A percentile compares a stretch with the other conserved stretches of the same genome.
phyloP scores from a whole-genome alignment of 2,888 invertebrate genomes.

The Incurvaria masculella region DNA sequence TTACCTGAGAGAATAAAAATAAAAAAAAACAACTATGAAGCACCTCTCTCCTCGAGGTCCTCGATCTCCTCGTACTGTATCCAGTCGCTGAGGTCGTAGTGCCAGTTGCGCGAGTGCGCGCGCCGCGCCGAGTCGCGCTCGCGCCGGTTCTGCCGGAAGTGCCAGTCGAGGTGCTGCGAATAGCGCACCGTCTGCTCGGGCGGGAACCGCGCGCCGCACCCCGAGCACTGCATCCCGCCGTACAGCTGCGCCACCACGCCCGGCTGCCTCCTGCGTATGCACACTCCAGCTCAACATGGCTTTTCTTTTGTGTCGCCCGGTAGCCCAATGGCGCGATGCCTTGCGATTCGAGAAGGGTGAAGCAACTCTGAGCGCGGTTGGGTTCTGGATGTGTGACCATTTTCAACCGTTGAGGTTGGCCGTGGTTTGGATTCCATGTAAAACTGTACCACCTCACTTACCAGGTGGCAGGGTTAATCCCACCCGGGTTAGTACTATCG shows the following conservation, averaged over 20 bases:
- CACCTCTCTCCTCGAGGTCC: conserved; percentile 84
- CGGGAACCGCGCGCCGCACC: conserved; percentile 93
- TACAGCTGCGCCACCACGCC: conserved; percentile 70
- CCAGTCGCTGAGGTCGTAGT: conserved; percentile 89
- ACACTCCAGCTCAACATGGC: not conserved
- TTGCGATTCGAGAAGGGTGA: no score
- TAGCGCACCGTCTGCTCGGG: conserved; percentile 87
- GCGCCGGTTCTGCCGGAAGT: conserved; percentile 90
- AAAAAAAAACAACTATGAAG: no score
- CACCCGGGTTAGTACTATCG: no score
- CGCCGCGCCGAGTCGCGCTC: conserved; percentile 83
- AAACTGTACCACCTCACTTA: no score
- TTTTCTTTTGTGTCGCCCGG: no score
- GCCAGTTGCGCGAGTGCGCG: conserved; percentile 85
- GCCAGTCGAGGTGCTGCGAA: conserved; percentile 97
- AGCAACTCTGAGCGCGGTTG: no score
- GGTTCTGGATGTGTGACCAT: no score
- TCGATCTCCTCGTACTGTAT: conserved; percentile 92
- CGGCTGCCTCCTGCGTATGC: conserved; percentile 63
- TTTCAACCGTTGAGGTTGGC: no score
- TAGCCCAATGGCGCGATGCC: no score
- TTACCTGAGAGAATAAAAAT: no score
- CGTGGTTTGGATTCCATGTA: no score
- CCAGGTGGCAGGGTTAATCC: no score
- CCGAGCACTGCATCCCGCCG: conserved; percentile 93